These are phyloP conservation scores for Chamaetylas fuelleborni DNA, from an alignment of 2,113 vertebrate species.

Conservation along the genomic window DNA sequence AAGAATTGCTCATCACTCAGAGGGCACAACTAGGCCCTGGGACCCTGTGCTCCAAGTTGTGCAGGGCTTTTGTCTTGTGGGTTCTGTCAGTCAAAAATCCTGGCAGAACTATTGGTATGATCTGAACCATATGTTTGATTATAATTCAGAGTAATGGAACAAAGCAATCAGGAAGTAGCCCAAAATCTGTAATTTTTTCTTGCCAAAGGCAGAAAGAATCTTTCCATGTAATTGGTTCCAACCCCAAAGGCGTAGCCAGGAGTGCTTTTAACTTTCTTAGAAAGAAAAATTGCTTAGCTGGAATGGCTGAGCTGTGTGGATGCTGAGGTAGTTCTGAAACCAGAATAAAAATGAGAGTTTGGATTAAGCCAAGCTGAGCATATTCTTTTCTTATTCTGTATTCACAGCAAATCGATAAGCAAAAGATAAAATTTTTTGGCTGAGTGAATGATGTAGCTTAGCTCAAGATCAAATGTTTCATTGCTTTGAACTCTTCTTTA, in stretches of 20 bases:
- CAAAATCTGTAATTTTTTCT: not conserved
- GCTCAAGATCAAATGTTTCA: not conserved
- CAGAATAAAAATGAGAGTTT: not conserved
- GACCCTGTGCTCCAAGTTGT: not conserved
- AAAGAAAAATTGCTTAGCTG: not conserved
- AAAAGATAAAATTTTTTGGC: not conserved
- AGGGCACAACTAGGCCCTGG: not conserved
- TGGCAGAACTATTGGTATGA: not conserved
- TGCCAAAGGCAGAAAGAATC: slow-evolving; percentile 13
- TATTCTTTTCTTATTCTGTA: not conserved
- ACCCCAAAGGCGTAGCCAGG: not conserved
- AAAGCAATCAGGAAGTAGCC: not conserved
- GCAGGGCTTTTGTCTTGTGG: not conserved
- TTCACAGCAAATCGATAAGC: not conserved
- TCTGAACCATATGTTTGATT: not conserved
- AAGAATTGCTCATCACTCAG: not conserved
- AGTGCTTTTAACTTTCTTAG: slow-evolving; percentile 11
- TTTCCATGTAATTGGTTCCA: not conserved
- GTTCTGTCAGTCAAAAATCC: not conserved
- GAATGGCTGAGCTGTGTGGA: not conserved
- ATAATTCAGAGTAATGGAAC: not conserved
- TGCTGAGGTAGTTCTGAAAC: not conserved
- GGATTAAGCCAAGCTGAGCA: not conserved
- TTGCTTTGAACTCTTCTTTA: not conserved
- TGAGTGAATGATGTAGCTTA: not conserved